Percentiles rank a stretch among this genome's conserved stretches.
Conservation (phyloP, 2,113 vertebrate species). For the Dendrocopos noguchii region DNA sequence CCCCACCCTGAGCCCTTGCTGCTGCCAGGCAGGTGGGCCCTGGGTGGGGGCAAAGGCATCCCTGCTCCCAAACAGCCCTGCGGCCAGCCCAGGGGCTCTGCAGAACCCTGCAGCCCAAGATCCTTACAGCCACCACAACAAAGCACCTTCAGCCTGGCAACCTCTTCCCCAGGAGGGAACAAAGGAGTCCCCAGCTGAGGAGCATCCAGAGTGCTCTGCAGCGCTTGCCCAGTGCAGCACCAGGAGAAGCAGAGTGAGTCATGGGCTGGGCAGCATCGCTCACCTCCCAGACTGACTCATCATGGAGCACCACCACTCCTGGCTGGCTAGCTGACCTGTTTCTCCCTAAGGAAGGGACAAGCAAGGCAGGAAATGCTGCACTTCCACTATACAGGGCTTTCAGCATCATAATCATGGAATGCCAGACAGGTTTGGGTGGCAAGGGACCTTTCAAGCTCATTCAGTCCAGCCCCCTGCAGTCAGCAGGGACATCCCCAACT, state of each 20-base stretch:
- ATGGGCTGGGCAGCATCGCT: not conserved
- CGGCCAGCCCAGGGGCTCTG: fast-evolving
- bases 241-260: not conserved
- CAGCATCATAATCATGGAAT: not conserved
- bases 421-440: not conserved
- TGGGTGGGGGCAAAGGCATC: not conserved
- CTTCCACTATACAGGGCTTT: fast-evolving
- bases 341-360: fast-evolving
- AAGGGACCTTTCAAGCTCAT: not conserved
- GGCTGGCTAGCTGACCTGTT: not conserved
- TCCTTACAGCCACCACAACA: fast-evolving
- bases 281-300: not conserved
- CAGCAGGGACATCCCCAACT: not conserved
- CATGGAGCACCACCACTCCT: not conserved
- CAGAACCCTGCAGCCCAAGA: not conserved
- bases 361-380: not conserved
- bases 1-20: not conserved
- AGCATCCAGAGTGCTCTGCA: not conserved
- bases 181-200: not conserved
- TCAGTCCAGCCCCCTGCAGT: not conserved
- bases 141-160: not conserved
- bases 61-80: not conserved
- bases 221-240: fast-evolving
- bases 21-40: not conserved
- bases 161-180: not conserved